Evolutionary conservation across 2,888 invertebrate species (phyloP).

Genomic region (Ophion ventricosus): DNA sequence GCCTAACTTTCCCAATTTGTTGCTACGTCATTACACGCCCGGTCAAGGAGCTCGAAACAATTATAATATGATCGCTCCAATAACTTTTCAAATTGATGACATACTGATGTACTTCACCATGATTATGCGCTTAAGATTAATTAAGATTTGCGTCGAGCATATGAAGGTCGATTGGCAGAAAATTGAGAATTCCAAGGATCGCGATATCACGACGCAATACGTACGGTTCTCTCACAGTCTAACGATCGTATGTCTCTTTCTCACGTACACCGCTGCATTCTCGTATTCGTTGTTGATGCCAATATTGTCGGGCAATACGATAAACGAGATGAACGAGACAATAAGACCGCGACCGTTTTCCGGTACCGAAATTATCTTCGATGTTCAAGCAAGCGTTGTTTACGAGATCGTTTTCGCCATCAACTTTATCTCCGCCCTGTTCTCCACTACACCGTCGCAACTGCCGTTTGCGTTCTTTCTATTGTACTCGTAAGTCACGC

Average conservation of each 20-base stretch:
- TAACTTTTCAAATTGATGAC: constrained; percentile 40
- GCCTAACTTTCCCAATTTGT: not conserved
- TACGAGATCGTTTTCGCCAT: constrained; percentile 69
- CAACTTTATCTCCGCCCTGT: constrained; percentile 62
- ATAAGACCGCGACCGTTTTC: constrained; percentile 72
- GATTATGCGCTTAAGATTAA: constrained; percentile 15
- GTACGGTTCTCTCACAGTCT: constrained; percentile 56
- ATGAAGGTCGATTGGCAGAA: constrained; percentile 63
- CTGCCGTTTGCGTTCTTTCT: constrained; percentile 67
- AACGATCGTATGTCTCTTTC: constrained; percentile 66
- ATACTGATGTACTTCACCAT: constrained; percentile 34
- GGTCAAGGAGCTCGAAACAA: not conserved
- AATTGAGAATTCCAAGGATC: constrained; percentile 61
- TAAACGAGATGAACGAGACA: constrained; percentile 68
- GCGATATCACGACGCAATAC: constrained; percentile 58
- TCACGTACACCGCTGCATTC: constrained; percentile 72
- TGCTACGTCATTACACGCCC: constrained; percentile 20
- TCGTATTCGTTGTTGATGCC: constrained; percentile 65
- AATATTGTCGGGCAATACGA: constrained; percentile 21
- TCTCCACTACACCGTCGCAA: constrained; percentile 63
- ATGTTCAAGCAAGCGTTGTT: constrained; percentile 62
- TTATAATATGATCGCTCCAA: constrained; percentile 53
- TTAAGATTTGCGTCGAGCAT: constrained; percentile 58
- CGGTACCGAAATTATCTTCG: constrained; percentile 70
- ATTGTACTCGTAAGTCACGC: constrained; percentile 70